A percentile compares a stretch with the other conserved stretches of the same genome.
Evolutionary conservation across 2,113 vertebrate species (phyloP).

Genomic region (Rhinoderma darwinii): DNA sequence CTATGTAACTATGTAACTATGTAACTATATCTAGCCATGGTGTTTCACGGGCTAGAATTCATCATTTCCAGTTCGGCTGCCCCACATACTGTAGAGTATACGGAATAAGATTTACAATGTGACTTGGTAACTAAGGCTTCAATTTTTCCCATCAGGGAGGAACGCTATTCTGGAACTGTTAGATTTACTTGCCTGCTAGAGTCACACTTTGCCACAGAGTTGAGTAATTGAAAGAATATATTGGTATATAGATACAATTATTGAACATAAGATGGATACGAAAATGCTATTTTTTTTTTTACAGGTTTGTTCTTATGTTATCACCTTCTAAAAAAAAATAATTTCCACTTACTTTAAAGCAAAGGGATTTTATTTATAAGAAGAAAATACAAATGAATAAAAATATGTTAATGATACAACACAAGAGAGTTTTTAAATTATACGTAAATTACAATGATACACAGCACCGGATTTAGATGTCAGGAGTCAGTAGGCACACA

Average conservation of each 20-base stretch:
- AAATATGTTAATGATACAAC: background rate
- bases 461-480: background rate
- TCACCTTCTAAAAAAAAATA: background rate
- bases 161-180: background rate
- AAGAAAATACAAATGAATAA: background rate
- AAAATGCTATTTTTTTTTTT: background rate
- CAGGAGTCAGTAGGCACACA: no score
- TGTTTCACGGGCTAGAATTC: conserved; percentile 24
- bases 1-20: no score
- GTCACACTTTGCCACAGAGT: background rate
- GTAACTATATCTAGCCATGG: conserved; percentile 30
- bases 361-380: background rate
- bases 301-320: background rate
- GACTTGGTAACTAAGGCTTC: conserved; percentile 35
- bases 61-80: conserved; percentile 44
- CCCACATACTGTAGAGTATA: conserved; percentile 31
- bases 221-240: conserved; percentile 16
- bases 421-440: background rate
- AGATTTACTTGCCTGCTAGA: conserved; percentile 21
- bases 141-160: conserved; percentile 33
- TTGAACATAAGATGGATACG: background rate
- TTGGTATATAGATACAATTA: background rate
- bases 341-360: background rate
- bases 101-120: conserved; percentile 35
- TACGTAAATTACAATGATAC: background rate